Conservation (phyloP, 2,888 invertebrate genomes). For the Corythucha ciliata region DNA sequence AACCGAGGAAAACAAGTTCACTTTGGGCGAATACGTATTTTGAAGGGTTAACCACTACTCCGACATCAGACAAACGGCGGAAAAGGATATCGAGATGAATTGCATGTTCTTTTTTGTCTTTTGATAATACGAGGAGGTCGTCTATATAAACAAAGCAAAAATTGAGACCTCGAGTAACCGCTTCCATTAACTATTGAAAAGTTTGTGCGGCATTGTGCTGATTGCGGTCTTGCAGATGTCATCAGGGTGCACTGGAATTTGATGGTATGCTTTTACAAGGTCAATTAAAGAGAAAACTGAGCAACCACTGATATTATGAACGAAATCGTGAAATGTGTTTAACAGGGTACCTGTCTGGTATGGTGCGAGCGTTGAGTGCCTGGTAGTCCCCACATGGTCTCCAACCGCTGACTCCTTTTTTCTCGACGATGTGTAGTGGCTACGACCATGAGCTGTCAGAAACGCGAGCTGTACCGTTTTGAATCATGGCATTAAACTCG, state of each 20-base stretch:
- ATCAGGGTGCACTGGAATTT: slow-evolving; percentile 31
- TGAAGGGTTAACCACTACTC: slow-evolving; percentile 31
- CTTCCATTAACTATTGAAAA: slow-evolving; percentile 35
- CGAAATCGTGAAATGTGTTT: slow-evolving; percentile 38
- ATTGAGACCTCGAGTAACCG: slow-evolving; percentile 27
- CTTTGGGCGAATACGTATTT: slow-evolving; percentile 30
- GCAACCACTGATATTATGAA: slow-evolving; percentile 31
- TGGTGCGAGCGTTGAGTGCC: slow-evolving; percentile 31
- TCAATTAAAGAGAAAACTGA: slow-evolving; percentile 38
- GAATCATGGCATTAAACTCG: background rate
- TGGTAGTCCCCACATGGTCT: slow-evolving; percentile 37
- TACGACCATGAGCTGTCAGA: too few species aligned
- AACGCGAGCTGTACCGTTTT: too few species aligned
- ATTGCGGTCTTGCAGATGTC: slow-evolving; percentile 35
- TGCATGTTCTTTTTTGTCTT: background rate
- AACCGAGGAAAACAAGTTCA: slow-evolving; percentile 21
- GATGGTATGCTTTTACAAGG: slow-evolving; percentile 38
- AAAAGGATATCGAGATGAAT: background rate
- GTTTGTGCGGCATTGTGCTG: slow-evolving; percentile 33
- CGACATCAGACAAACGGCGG: background rate
- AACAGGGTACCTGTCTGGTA: slow-evolving; percentile 37
- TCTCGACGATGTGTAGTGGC: too few species aligned
- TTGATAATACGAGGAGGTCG: slow-evolving; percentile 33
- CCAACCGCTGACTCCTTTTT: slow-evolving; percentile 38
- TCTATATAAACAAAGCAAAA: slow-evolving; percentile 33